Conservation (phyloP, 2,888 invertebrate species). For the Salticus scenicus region DNA sequence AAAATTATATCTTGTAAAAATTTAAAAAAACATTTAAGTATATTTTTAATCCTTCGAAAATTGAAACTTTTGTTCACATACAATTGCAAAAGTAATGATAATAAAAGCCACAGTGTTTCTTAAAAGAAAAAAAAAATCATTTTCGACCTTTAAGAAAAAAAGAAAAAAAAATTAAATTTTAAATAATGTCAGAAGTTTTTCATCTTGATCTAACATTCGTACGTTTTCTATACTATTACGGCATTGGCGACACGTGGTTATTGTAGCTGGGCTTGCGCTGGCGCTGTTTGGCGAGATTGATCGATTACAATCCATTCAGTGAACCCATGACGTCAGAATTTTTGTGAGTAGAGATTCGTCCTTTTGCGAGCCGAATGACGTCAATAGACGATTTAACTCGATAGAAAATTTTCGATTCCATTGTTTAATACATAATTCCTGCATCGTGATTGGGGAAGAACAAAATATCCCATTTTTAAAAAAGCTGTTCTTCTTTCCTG, state of each 20-base stretch:
- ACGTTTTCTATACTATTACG: conserved; percentile 35
- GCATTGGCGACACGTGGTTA: conserved; percentile 61
- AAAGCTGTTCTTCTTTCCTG: no score
- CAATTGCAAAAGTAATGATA: no score
- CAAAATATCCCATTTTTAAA: no score
- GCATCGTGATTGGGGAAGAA: no score
- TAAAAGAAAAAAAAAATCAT: no score
- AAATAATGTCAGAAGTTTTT: neutral
- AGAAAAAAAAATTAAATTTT: no score
- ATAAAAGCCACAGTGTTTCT: no score
- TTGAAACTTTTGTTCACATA: no score
- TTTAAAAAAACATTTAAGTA: no score
- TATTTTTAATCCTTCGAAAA: no score
- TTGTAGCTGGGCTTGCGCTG: conserved; percentile 53
- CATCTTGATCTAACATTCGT: neutral
- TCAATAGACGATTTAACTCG: conserved; percentile 60
- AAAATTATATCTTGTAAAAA: no score
- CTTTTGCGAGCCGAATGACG: conserved; percentile 60
- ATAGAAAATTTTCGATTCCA: conserved; percentile 40
- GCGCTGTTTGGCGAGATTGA: conserved; percentile 61
- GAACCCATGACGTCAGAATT: conserved; percentile 51
- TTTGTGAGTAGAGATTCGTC: conserved; percentile 50
- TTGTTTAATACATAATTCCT: conserved; percentile 53
- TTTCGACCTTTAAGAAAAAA: neutral
- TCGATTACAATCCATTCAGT: conserved; percentile 60